Percentiles rank a stretch among this genome's conserved stretches.
phyloP scores from a whole-genome alignment of 2,113 vertebrate genomes.

The Galbula dea region DNA sequence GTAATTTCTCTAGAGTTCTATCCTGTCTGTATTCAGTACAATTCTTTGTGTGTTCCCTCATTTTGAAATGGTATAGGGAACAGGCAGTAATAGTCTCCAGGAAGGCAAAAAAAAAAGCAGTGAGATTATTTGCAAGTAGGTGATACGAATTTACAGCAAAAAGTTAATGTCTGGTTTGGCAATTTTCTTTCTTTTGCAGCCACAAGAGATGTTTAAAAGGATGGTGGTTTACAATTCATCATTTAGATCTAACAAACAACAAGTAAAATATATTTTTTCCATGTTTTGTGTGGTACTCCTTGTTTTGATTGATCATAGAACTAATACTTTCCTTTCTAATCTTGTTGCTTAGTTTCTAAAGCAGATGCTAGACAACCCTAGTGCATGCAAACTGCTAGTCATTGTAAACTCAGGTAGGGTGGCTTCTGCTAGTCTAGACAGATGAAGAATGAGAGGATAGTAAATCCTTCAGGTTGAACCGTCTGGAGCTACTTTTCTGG shows the following conservation, averaged over 20 bases:
- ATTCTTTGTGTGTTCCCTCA: neutral
- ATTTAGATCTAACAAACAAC: conserved; percentile 88
- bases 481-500: neutral
- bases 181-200: conserved; percentile 81
- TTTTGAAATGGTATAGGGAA: neutral
- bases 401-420: neutral
- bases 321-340: neutral
- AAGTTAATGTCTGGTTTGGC: conserved; percentile 40
- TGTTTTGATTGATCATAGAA: neutral
- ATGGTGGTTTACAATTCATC: conserved; percentile 98
- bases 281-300: conserved; percentile 6
- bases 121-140: neutral
- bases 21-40: neutral
- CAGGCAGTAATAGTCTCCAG: neutral
- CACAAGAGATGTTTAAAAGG: conserved; percentile 96
- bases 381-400: conserved; percentile 24
- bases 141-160: neutral
- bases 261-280: conserved; percentile 77
- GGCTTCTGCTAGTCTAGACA: neutral
- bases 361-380: neutral
- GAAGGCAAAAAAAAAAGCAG: neutral
- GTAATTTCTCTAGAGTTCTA: neutral
- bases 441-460: neutral
- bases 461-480: neutral
- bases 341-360: neutral